Evolutionary conservation across 1,140 invertebrate genomes (phyloP).

Genomic region (Camponotus vicinus): DNA sequence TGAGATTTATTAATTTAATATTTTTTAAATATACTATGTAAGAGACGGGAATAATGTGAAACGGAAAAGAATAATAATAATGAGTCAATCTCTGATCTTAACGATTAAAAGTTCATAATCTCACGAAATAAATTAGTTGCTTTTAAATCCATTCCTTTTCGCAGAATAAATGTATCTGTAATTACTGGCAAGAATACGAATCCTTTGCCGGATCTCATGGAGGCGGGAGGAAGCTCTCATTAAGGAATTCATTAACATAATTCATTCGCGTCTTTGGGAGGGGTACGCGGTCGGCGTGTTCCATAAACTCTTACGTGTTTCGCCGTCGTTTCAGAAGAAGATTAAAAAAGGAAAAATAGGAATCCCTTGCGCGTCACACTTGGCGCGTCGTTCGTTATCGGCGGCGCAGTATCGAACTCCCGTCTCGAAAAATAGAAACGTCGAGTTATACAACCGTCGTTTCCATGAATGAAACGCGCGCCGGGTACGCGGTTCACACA

Average conservation of each 20-base stretch:
- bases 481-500: constrained; percentile 60
- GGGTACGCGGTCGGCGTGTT: not conserved
- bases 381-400: constrained; percentile 64
- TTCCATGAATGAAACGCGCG: constrained; percentile 75
- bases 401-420: constrained; percentile 67
- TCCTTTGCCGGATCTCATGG: constrained; percentile 12
- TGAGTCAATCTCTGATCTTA: not conserved
- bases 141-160: not conserved
- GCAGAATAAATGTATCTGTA: not conserved
- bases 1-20: not conserved
- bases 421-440: constrained; percentile 69
- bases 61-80: not conserved
- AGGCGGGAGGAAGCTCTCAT: constrained; percentile 32
- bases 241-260: constrained; percentile 52
- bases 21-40: too few relatives aligned
- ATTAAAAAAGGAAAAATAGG: not conserved
- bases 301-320: not conserved
- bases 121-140: not conserved
- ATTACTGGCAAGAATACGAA: constrained; percentile 33
- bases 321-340: not conserved
- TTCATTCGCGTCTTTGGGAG: constrained; percentile 30
- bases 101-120: not conserved
- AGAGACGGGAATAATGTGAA: not conserved
- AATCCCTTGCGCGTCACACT: constrained; percentile 38
- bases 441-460: constrained; percentile 31